Evolutionary conservation across 2,113 vertebrate species (phyloP), one percentile per base, ranked within the genome.

Genomic region (Nematolebias whitei): DNA sequence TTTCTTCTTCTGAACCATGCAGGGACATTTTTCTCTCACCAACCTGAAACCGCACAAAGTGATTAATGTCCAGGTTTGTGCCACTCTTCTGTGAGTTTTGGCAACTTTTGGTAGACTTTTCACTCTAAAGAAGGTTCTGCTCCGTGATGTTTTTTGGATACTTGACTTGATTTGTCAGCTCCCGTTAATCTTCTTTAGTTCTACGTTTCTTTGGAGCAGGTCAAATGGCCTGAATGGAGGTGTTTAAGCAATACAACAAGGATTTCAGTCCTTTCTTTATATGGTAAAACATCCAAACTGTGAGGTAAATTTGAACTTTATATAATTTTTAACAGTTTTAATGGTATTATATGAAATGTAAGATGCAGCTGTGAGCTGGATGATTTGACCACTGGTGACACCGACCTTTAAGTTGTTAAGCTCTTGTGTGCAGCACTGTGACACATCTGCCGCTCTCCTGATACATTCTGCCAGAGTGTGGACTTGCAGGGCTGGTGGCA

Each of bases 1-100:
- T 63, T 74, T 80, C 59, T 67, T 10, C 63, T 66, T 52, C 26
- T 59, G 62, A 64, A 74, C 54, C 47, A 57, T 58, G 44, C 64
- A 39, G 12, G 20, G 63, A 54, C 78, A 50, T 88, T 78, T 52
- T 56, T 70, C 74, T 82, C 85, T 85, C 80, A 80, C 58, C 69
- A 69, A 47, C 48, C 54, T 64, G 59, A 67, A 63, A 63, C 41
- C 19, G 20, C 62, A 68, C 23, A 6, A 39, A 63, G 41, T 19
- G 44, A 85, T 87, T 79, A 47, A 83, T 80, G 59, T 22, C 41
- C 41, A 64, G 18, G 55, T 71, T 71, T 39, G 22, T 70, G 50
- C 44, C 45, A 78, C 55, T 47, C 35, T 26, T n/a, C 41, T 84
- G 63, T 80, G 61, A 68, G 63, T 69, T 68, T 80, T 82, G 72